A percentile compares a stretch with the other conserved stretches of the same genome.
phyloP scores from a whole-genome alignment of 2,797 vertebrate species.

The Micromesistius poutassou region DNA sequence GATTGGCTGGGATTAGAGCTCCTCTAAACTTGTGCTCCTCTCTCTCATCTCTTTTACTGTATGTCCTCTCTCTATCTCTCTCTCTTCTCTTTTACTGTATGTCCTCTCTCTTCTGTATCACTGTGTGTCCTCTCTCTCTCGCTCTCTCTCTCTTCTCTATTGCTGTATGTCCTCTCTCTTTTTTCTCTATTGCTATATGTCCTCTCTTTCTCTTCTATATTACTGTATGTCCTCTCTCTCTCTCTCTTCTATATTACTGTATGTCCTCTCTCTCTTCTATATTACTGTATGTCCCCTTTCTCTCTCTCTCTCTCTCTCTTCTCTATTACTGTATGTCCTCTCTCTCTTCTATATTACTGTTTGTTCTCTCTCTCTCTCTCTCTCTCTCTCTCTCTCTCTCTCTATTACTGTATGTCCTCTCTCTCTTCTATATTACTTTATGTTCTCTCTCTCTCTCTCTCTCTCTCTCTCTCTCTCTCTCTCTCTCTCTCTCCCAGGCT shows the following conservation, averaged over 20 bases:
- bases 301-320: neutral
- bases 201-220: slow-evolving; percentile 13
- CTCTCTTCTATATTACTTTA: too few relatives aligned
- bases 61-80: neutral
- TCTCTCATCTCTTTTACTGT: slow-evolving; percentile 4
- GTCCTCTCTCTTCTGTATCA: too few relatives aligned
- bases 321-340: neutral
- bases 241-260: neutral
- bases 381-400: too few relatives aligned
- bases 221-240: neutral
- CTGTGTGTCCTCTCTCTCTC: too few relatives aligned
- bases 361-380: too few relatives aligned
- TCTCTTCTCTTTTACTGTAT: neutral
- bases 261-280: neutral
- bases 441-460: too few relatives aligned
- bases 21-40: slow-evolving; percentile 1
- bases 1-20: neutral
- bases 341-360: too few relatives aligned
- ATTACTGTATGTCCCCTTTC: too few relatives aligned
- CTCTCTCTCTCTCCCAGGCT: slow-evolving; percentile 68
- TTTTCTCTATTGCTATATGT: neutral
- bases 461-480: too few relatives aligned
- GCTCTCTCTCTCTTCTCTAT: slow-evolving; percentile 17
- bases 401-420: too few relatives aligned
- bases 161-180: neutral